Conservation (phyloP, 2,113 vertebrate genomes). For the Chelonoidis abingdonii region DNA sequence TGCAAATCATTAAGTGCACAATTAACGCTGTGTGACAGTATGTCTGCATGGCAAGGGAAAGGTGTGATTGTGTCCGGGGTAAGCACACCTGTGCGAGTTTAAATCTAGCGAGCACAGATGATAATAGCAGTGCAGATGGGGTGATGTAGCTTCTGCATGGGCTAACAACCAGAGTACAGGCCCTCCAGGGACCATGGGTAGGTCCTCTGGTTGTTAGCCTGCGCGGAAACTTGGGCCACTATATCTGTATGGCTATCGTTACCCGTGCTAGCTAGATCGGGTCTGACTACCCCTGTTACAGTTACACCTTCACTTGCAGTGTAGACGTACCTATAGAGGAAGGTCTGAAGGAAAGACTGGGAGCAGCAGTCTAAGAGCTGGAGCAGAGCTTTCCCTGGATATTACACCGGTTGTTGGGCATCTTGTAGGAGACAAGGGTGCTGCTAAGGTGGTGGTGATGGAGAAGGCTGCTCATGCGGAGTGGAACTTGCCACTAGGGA, state of each 20-base stretch:
- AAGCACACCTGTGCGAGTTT: background rate
- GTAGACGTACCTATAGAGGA: background rate
- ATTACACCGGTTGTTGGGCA: background rate
- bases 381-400: background rate
- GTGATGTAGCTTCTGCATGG: background rate
- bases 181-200: background rate
- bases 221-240: background rate
- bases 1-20: background rate
- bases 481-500: background rate
- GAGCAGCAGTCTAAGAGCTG: background rate
- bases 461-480: background rate
- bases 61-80: background rate
- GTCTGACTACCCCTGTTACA: background rate
- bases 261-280: background rate
- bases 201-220: too few species aligned
- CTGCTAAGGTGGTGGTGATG: background rate
- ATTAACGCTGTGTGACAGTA: background rate
- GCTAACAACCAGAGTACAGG: background rate
- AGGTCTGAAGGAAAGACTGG: fast-evolving
- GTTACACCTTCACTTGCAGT: background rate
- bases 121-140: background rate
- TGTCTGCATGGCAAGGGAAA: background rate
- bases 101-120: background rate
- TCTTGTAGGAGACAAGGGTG: background rate
- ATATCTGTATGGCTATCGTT: background rate